Evolutionary conservation across 2,888 invertebrate species (phyloP).

Genomic region (Portevinia maculata): DNA sequence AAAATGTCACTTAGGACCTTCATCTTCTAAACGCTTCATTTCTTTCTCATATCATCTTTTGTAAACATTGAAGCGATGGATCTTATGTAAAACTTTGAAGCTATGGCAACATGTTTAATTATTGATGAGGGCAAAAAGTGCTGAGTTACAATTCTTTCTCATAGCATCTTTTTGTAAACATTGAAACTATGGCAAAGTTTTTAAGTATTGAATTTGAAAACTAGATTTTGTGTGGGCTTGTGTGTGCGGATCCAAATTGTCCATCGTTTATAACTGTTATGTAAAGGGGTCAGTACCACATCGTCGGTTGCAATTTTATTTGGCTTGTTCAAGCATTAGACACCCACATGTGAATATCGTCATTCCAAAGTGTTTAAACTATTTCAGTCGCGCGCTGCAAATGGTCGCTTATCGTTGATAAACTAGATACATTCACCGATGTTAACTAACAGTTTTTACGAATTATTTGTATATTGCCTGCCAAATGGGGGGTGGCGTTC

Average conservation of each 20-base stretch:
- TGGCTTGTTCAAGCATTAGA: slow-evolving; percentile 26
- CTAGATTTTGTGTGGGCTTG: too few relatives aligned
- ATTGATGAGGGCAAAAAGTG: too few relatives aligned
- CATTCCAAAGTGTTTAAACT: slow-evolving; percentile 30
- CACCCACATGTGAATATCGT: slow-evolving; percentile 19
- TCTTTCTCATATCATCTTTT: too few relatives aligned
- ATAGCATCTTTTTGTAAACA: too few relatives aligned
- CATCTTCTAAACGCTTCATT: too few relatives aligned
- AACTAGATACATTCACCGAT: slow-evolving; percentile 10
- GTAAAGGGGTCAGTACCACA: slow-evolving; percentile 25
- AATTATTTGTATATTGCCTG: slow-evolving; percentile 13
- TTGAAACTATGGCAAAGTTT: too few relatives aligned
- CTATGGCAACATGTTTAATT: too few relatives aligned
- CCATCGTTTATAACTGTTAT: neutral
- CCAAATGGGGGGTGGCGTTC: neutral
- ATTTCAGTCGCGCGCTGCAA: slow-evolving; percentile 12
- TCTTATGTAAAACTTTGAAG: too few relatives aligned
- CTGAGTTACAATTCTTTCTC: too few relatives aligned
- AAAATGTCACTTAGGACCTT: too few relatives aligned
- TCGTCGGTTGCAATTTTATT: slow-evolving; percentile 41
- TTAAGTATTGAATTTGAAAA: too few relatives aligned
- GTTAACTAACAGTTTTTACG: neutral
- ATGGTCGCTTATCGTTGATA: slow-evolving; percentile 8
- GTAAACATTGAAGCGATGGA: too few relatives aligned
- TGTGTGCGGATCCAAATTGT: slow-evolving; percentile 31